Base-by-base conservation (phyloP, 2,113 vertebrate species). In the Rhinogobius similis region DNA sequence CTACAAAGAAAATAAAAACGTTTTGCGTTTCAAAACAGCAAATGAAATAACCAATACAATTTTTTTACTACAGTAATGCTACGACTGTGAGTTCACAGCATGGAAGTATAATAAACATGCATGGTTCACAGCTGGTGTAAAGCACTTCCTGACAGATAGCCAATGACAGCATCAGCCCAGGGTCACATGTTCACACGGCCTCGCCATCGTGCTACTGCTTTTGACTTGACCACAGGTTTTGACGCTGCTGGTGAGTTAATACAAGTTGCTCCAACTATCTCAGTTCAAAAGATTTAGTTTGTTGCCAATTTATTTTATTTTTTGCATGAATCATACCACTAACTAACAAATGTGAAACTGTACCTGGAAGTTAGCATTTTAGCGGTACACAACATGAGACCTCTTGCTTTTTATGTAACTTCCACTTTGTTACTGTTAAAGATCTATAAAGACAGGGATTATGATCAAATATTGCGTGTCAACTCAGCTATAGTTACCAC, bases 171-270 rank as follows among this genome's bases (percentile, higher is more conserved):
- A 0, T 20, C 5, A 3, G 11, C 1, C 36, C 2, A 1, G 0
- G 3, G 65, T 82, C 82, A 84, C 81, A 24, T 83, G 79, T 14
- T 29, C 55, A 4, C 11, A 13, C 23, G 26, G 52, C 13, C 3
- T 20, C 23, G 52, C n/a, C 10, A 16, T 0, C 3, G 18, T 26
- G 43, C 55, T 16, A 11, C 55, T 58, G 41, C 0, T 18, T 36
- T 41, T 21, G 1, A 36, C 32, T 36, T n/a, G 46, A n/a, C 46
- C 46, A 48, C 3, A 4, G 3, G 29, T 36, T 2, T 36, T 26
- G 27, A 48, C 20, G 26, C 10, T 39, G 11, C 6, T 24, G 58
- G 86, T 88, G 73, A 88, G 86, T 82, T 65, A 52, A 23, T 1
- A 55, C 10, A 55, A 12, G 11, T 5, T 55, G 23, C 5, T 24